These are phyloP conservation scores for Castor canadensis DNA, from an alignment of 2,113 vertebrate species.

Conservation along the genomic window DNA sequence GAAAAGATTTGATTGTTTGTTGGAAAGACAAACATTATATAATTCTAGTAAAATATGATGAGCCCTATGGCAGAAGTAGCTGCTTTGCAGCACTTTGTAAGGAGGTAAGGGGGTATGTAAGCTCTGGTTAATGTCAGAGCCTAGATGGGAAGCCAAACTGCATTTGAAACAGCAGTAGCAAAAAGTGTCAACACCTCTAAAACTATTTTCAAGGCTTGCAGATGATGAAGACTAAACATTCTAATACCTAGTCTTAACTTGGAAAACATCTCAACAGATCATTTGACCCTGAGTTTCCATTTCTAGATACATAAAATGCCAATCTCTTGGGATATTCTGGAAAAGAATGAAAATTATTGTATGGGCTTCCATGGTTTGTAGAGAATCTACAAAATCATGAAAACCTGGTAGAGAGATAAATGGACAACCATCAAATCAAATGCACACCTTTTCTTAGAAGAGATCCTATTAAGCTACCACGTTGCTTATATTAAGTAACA, in stretches of 20 bases:
- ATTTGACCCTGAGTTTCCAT: background rate
- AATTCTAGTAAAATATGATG: background rate
- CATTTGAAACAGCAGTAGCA: background rate
- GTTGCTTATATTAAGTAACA: background rate
- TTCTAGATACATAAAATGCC: background rate
- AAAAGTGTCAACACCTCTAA: background rate
- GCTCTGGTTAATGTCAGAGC: background rate
- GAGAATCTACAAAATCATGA: background rate
- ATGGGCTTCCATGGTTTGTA: background rate
- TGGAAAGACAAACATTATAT: background rate
- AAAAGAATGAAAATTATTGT: background rate
- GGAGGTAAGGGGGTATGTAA: background rate
- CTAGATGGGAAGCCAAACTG: background rate
- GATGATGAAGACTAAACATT: background rate
- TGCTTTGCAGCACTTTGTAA: accelerated
- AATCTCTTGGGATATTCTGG: background rate
- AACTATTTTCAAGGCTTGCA: background rate
- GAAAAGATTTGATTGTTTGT: background rate
- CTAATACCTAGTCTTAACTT: background rate
- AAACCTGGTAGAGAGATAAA: background rate
- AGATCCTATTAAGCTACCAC: background rate
- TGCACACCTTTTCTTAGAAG: background rate
- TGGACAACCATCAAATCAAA: background rate
- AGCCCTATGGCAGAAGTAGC: background rate
- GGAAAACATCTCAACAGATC: background rate